A percentile compares a stretch with the other conserved stretches of the same genome.
Conservation (phyloP, 2,797 vertebrate species). For the Tiaroga cobitis region DNA sequence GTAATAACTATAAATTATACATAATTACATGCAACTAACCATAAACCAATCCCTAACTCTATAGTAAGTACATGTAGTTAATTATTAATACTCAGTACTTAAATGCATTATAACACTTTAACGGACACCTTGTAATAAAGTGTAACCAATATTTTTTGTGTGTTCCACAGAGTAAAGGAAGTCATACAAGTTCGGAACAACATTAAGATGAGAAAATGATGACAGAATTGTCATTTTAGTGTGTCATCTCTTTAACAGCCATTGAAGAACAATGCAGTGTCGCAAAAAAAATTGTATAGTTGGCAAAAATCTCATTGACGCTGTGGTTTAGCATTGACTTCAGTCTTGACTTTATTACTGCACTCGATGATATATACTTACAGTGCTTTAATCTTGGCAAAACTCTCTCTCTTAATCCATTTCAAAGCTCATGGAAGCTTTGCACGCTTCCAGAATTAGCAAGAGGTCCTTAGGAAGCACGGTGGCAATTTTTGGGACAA, state of each 20-base stretch:
- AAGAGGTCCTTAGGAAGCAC: background rate
- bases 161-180: no score
- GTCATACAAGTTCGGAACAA: no score
- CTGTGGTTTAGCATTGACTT: background rate
- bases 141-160: no score
- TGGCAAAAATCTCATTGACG: background rate
- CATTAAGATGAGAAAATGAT: background rate
- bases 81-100: no score
- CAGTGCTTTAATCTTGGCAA: background rate
- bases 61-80: no score
- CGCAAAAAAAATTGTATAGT: background rate
- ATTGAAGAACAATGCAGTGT: background rate
- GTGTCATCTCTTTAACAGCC: background rate
- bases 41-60: no score
- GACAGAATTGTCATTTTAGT: background rate
- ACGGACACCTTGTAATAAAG: no score
- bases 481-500: conserved; percentile 39
- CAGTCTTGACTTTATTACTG: background rate
- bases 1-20: no score
- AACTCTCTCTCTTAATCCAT: background rate
- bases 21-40: no score
- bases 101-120: no score
- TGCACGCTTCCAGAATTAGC: conserved; percentile 33
- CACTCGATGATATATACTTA: background rate
- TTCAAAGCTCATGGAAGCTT: background rate